Evolutionary conservation across 1,140 invertebrate genomes (phyloP).

Genomic region (Brachystomella parvula): DNA sequence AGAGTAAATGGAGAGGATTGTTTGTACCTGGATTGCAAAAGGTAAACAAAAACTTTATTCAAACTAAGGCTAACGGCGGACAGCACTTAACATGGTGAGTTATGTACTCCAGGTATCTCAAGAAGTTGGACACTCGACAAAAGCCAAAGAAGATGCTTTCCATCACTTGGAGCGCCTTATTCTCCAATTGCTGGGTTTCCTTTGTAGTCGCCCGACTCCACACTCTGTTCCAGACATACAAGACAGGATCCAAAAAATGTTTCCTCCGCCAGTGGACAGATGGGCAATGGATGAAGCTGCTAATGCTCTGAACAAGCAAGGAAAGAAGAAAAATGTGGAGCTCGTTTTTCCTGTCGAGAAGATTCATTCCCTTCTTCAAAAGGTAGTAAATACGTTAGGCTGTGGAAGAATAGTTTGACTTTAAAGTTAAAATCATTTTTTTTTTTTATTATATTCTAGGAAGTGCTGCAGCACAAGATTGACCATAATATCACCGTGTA

Average conservation of each 20-base stretch:
- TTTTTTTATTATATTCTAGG: conserved; percentile 51
- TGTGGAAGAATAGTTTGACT: conserved; percentile 1
- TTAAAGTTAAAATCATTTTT: conserved; percentile 3
- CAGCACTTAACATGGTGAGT: conserved; percentile 28
- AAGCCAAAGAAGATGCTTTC: conserved; percentile 79
- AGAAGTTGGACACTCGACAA: conserved; percentile 68
- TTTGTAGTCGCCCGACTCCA: conserved; percentile 71
- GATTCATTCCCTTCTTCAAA: conserved; percentile 80
- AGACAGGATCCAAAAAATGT: conserved; percentile 79
- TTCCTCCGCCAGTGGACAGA: conserved; percentile 84
- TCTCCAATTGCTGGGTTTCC: conserved; percentile 73
- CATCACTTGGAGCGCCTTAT: conserved; percentile 88
- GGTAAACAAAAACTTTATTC: conserved; percentile 39
- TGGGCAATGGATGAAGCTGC: conserved; percentile 85
- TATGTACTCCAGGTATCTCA: conserved; percentile 62
- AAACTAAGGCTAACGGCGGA: not conserved
- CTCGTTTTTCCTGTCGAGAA: conserved; percentile 80
- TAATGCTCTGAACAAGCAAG: conserved; percentile 64
- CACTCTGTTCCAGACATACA: conserved; percentile 70
- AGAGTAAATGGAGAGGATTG: conserved; percentile 78
- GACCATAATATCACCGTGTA: conserved; percentile 83
- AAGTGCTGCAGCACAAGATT: conserved; percentile 87
- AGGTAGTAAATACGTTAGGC: conserved; percentile 51
- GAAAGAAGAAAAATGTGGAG: conserved; percentile 61
- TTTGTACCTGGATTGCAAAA: conserved; percentile 58